Percentiles rank a stretch among this genome's conserved stretches.
Conservation (phyloP, 2,888 invertebrate genomes). For the Metellina segmentata region DNA sequence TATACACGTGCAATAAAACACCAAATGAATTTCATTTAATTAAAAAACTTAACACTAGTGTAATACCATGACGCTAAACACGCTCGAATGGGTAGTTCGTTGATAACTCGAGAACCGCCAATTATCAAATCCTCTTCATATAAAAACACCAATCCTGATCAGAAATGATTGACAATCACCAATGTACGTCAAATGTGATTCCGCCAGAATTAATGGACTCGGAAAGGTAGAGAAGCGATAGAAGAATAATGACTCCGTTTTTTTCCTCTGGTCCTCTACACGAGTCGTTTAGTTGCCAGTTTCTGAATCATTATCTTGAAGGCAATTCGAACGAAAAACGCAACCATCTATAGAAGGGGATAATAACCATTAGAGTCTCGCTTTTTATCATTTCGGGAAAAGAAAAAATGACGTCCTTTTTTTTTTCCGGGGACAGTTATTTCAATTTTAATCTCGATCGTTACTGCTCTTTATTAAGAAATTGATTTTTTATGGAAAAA, state of each 20-base stretch:
- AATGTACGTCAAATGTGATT: not conserved
- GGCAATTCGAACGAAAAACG: slow-evolving; percentile 31
- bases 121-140: not conserved
- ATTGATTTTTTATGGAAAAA: not conserved
- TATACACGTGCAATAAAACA: no score
- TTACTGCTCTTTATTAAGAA: slow-evolving; percentile 13
- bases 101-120: no score
- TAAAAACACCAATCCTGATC: no score
- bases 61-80: no score
- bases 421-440: not conserved
- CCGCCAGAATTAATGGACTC: slow-evolving; percentile 10
- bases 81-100: no score
- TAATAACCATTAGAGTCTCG: slow-evolving; percentile 29
- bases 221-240: slow-evolving; percentile 1
- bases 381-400: slow-evolving; percentile 12
- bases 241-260: not conserved
- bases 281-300: slow-evolving; percentile 19
- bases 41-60: no score
- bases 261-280: not conserved
- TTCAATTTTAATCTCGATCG: slow-evolving; percentile 23
- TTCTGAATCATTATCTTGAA: slow-evolving; percentile 38
- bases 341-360: slow-evolving; percentile 11
- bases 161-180: not conserved
- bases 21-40: no score
- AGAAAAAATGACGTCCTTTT: not conserved